Evolutionary conservation across 1,140 invertebrate genomes (phyloP).

Genomic region (Drosophila sp.): DNA sequence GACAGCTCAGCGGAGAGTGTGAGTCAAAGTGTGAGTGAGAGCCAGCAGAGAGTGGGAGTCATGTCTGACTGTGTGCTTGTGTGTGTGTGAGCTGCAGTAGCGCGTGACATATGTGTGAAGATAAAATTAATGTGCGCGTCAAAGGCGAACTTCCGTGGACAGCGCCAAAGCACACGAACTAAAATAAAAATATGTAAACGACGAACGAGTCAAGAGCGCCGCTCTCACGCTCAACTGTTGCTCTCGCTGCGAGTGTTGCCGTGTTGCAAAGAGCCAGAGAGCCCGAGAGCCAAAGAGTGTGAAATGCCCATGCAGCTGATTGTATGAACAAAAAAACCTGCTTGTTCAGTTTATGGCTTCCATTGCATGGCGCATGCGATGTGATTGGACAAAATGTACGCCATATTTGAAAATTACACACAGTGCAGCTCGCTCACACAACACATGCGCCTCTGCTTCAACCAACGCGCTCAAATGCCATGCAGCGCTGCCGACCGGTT

Average conservation of each 20-base stretch:
- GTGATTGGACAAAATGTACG: constrained; percentile 84
- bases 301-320: constrained; percentile 36
- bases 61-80: background rate
- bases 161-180: constrained; percentile 10
- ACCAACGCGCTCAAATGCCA: constrained; percentile 13
- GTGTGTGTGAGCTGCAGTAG: constrained; percentile 48
- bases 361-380: constrained; percentile 82
- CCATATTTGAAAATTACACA: constrained; percentile 84
- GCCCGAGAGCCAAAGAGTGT: constrained; percentile 27
- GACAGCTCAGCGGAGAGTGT: too few relatives aligned
- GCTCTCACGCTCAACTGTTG: constrained; percentile 70
- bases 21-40: constrained; percentile 38
- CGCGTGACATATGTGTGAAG: constrained; percentile 77
- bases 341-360: constrained; percentile 50
- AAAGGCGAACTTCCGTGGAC: constrained; percentile 53
- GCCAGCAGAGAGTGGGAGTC: constrained; percentile 18
- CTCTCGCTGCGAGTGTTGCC: constrained; percentile 74
- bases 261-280: constrained; percentile 54
- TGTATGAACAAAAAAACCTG: constrained; percentile 50
- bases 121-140: constrained; percentile 74
- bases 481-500: constrained; percentile 60
- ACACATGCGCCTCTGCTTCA: constrained; percentile 42
- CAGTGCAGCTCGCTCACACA: constrained; percentile 54
- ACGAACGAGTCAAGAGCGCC: constrained; percentile 33
- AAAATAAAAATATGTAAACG: background rate